These are phyloP conservation scores for Cerastis leucographa DNA, from an alignment of 2,888 invertebrate species.

Conservation along the genomic window DNA sequence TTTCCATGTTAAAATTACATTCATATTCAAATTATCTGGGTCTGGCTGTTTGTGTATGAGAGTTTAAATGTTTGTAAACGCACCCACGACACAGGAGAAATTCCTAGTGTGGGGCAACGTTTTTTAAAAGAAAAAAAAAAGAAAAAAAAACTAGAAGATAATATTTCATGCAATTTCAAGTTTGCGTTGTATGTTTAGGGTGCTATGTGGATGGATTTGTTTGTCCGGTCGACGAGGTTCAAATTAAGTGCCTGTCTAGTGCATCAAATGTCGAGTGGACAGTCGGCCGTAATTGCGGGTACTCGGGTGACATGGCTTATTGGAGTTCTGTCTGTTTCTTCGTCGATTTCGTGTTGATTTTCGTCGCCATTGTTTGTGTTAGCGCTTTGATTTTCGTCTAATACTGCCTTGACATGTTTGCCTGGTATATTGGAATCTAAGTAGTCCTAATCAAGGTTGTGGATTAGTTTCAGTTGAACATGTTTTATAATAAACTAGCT, in stretches of 20 bases:
- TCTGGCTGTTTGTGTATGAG: too few relatives aligned
- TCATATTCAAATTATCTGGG: slow-evolving; percentile 19
- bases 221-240: slow-evolving; percentile 31
- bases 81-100: too few relatives aligned
- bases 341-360: slow-evolving; percentile 55
- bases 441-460: slow-evolving; percentile 45
- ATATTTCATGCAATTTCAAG: slow-evolving; percentile 36
- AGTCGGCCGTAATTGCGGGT: slow-evolving; percentile 52
- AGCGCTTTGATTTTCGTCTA: slow-evolving; percentile 48
- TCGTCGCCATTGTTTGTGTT: slow-evolving; percentile 40
- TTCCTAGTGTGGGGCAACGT: too few relatives aligned
- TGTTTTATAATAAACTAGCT: too few relatives aligned
- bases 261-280: slow-evolving; percentile 57
- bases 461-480: slow-evolving; percentile 5
- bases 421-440: slow-evolving; percentile 54
- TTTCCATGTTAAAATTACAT: slow-evolving; percentile 38
- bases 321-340: slow-evolving; percentile 55
- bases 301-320: slow-evolving; percentile 62
- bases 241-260: slow-evolving; percentile 40
- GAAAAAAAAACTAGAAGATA: slow-evolving; percentile 23
- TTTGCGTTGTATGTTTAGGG: slow-evolving; percentile 7
- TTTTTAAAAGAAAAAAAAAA: too few relatives aligned
- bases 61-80: too few relatives aligned
- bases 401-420: slow-evolving; percentile 48
- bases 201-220: slow-evolving; percentile 22